Evolutionary conservation across 2,113 vertebrate species (phyloP).

Genomic region (Polypterus senegalus): DNA sequence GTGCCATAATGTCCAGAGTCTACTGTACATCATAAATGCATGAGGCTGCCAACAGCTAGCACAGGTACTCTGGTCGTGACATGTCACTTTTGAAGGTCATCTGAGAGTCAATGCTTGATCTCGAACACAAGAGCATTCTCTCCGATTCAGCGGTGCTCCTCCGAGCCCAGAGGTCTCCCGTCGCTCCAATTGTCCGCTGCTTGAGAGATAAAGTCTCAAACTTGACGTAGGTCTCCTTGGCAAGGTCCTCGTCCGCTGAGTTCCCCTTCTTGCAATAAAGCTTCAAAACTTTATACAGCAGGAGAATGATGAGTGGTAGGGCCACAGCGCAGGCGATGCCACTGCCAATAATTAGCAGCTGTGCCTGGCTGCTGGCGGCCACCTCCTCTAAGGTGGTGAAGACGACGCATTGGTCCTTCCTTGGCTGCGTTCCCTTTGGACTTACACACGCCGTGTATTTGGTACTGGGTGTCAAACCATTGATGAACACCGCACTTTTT

Average conservation of each 20-base stretch:
- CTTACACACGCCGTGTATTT: slow-evolving; percentile 80
- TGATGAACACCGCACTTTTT: slow-evolving; percentile 66
- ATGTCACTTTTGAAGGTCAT: slow-evolving; percentile 72
- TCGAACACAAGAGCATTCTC: slow-evolving; percentile 72
- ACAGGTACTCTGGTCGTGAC: slow-evolving; percentile 66
- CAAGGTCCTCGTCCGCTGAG: slow-evolving; percentile 57
- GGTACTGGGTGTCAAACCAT: slow-evolving; percentile 61
- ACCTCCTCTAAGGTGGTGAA: slow-evolving; percentile 58
- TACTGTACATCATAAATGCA: not conserved
- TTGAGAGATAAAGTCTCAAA: slow-evolving; percentile 83
- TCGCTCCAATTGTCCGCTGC: slow-evolving; percentile 46
- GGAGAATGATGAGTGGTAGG: slow-evolving; percentile 64
- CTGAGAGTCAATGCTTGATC: slow-evolving; percentile 78
- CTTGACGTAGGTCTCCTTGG: slow-evolving; percentile 82
- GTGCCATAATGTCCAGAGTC: not conserved
- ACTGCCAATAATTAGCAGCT: slow-evolving; percentile 50
- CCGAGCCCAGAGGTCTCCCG: slow-evolving; percentile 69
- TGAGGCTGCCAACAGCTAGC: slow-evolving; percentile 35
- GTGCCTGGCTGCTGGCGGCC: slow-evolving; percentile 35
- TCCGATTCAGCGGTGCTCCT: slow-evolving; percentile 70
- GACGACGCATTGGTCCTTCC: slow-evolving; percentile 73
- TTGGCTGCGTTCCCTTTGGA: slow-evolving; percentile 51
- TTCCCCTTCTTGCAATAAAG: slow-evolving; percentile 49
- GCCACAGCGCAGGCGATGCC: slow-evolving; percentile 55
- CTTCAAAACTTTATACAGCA: slow-evolving; percentile 76